Evolutionary conservation across 1,140 invertebrate species (phyloP).

Genomic region (Hypothenemus hampei): DNA sequence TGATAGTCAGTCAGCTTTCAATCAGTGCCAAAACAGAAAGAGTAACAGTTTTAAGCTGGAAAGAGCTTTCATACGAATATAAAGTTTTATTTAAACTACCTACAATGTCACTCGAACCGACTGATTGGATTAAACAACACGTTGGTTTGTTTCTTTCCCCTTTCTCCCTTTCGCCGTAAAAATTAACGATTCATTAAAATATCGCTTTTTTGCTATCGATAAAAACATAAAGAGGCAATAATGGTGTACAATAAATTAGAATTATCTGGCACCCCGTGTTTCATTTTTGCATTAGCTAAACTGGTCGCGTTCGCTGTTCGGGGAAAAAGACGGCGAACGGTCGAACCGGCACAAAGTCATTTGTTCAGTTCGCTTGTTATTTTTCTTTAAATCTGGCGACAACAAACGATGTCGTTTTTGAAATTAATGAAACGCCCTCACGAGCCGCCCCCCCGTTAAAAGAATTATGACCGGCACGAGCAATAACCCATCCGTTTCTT

Average conservation of each 20-base stretch:
- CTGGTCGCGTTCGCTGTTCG: constrained; percentile 16
- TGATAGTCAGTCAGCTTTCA: no score
- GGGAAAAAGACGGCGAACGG: constrained; percentile 14
- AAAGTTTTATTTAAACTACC: no score
- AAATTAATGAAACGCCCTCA: constrained; percentile 25
- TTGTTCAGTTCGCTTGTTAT: constrained; percentile 22
- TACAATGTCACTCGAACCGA: no score
- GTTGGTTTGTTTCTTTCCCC: not conserved
- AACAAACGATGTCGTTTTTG: constrained; percentile 27
- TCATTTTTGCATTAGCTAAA: constrained; percentile 28
- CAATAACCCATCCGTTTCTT: constrained; percentile 9
- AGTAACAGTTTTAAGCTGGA: no score
- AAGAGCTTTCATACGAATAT: no score
- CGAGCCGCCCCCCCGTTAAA: constrained; percentile 19
- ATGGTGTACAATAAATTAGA: constrained; percentile 23
- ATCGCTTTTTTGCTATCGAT: constrained; percentile 16
- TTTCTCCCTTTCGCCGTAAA: constrained; percentile 6
- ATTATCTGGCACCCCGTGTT: constrained; percentile 23
- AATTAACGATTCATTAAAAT: constrained; percentile 16
- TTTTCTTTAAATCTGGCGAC: constrained; percentile 28
- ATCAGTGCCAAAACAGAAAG: no score
- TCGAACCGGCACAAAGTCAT: constrained; percentile 12
- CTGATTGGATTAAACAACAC: not conserved
- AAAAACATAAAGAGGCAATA: constrained; percentile 28
- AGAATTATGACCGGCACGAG: constrained; percentile 25